Evolutionary conservation across 1,140 invertebrate genomes (phyloP), one percentile per base, ranked within the genome.

Genomic region (Temnothorax nylanderi): DNA sequence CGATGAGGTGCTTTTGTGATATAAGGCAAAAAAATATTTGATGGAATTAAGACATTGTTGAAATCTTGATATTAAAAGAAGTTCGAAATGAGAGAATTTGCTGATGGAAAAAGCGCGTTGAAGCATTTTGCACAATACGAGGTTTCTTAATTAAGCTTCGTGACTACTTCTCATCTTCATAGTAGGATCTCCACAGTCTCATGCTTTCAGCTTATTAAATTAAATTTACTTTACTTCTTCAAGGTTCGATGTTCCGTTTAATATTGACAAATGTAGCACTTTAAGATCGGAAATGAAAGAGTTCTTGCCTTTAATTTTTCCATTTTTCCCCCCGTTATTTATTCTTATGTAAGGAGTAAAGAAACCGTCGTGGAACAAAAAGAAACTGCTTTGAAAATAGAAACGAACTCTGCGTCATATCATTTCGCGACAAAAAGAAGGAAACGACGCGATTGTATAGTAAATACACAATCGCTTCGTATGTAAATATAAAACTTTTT

Each of bases 241-340:
- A 64, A 21, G 7, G 7, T 37, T 49, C 26, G 16, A 32, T 49
- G 18, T 80, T 60, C 11, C 5, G 18, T 64, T 62, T 80, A 65
- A 80, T 80, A 80, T 80, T 67, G 76, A 51, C 47, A 65, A 51
- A 47, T 65, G 44, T 26, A 13, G 60, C 6, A 21, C 32, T 67
- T 67, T 51, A 67, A 26, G 1, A 41, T 67, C 51, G 34, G 1
- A 54, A 21, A 80, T 51, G 13, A 64, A 77, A 77, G 41, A 65
- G 16, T 64, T 78, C 6, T 5, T 47, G 4, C 5, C 8, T 41
- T 62, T 18, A 4, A 6, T 13, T 47, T 49, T 37, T 26, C n/a
- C 6, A 69, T 26, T n/a, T 54, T 32, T 76, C 47, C 8, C 18
- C 21, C 41, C 44, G n/a, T n/a, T 4, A 11, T 77, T 62, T 44